Percentiles rank a stretch among this genome's conserved stretches.
Evolutionary conservation across 2,888 invertebrate species (phyloP).

Genomic region (Venustoraphidia nigricollis): DNA sequence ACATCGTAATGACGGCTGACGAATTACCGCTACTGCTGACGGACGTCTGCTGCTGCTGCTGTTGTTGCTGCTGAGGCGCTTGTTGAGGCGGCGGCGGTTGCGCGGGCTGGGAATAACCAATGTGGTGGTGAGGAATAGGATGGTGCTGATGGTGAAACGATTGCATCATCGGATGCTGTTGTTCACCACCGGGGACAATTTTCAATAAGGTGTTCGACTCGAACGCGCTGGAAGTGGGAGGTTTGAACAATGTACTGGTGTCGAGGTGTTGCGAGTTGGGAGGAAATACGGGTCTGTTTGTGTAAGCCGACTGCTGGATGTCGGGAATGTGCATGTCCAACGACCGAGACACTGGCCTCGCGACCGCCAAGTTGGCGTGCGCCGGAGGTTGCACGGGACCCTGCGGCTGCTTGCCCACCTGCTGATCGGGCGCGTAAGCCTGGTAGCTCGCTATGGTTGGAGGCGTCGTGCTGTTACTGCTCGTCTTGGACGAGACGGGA

Average conservation of each 20-base stretch:
- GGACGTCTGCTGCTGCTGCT: slow-evolving; percentile 18
- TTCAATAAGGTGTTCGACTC: slow-evolving; percentile 25
- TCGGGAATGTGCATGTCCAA: not conserved
- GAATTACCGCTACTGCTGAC: slow-evolving; percentile 11
- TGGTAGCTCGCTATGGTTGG: slow-evolving; percentile 24
- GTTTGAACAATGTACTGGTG: not conserved
- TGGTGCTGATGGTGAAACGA: slow-evolving; percentile 4
- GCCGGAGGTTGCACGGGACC: slow-evolving; percentile 20
- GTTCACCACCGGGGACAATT: slow-evolving; percentile 26
- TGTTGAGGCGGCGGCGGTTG: slow-evolving; percentile 17
- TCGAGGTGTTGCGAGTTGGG: slow-evolving; percentile 17
- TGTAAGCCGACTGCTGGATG: not conserved
- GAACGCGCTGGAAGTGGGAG: not conserved
- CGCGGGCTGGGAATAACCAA: slow-evolving; percentile 2
- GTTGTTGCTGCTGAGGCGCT: slow-evolving; percentile 13
- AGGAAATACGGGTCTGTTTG: slow-evolving; percentile 20
- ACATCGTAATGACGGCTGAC: slow-evolving; percentile 36
- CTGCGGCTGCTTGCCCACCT: slow-evolving; percentile 17
- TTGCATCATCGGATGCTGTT: slow-evolving; percentile 18
- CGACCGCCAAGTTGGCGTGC: slow-evolving; percentile 23
- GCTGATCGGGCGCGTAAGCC: not conserved
- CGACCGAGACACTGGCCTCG: slow-evolving; percentile 18
- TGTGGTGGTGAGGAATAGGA: slow-evolving; percentile 21
- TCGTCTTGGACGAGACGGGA: slow-evolving; percentile 50
- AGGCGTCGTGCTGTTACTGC: slow-evolving; percentile 36